phyloP scores from a whole-genome alignment of 2,888 invertebrate genomes.

The Pyrochroa serraticornis region DNA sequence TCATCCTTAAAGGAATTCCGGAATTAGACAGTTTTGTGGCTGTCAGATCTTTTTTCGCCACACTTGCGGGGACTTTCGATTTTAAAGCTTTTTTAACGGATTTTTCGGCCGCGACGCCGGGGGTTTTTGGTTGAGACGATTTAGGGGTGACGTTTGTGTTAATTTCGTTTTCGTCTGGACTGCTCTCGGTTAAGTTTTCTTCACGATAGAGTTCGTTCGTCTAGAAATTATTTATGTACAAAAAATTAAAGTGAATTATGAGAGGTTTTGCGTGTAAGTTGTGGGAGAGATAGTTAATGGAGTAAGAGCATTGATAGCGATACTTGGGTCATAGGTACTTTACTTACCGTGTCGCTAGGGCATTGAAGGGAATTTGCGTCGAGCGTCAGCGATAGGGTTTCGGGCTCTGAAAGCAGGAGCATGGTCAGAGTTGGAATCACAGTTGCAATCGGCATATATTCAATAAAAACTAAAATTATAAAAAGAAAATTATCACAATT shows the following conservation, averaged over 20 bases:
- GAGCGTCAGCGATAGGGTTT: too few relatives aligned
- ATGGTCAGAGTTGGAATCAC: too few relatives aligned
- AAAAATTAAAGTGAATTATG: neutral
- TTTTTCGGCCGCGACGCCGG: neutral
- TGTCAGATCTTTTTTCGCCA: conserved; percentile 4
- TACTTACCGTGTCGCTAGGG: too few relatives aligned
- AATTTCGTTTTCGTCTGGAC: neutral
- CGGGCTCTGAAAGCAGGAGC: too few relatives aligned
- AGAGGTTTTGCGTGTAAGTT: too few relatives aligned
- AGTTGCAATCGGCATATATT: too few relatives aligned
- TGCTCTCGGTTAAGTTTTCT: neutral
- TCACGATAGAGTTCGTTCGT: conserved; percentile 14
- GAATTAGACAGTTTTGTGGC: conserved; percentile 15
- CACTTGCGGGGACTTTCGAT: neutral
- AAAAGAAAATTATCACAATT: too few relatives aligned
- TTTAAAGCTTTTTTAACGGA: neutral
- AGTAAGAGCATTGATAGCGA: too few relatives aligned
- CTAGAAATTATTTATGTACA: neutral
- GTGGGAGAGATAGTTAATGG: too few relatives aligned
- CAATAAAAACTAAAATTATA: too few relatives aligned
- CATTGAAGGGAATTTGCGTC: too few relatives aligned
- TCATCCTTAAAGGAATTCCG: conserved; percentile 15
- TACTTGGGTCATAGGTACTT: too few relatives aligned
- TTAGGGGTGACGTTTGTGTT: neutral
- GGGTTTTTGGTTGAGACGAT: neutral